Evolutionary conservation across 2,113 vertebrate genomes (phyloP), one percentile per base, ranked within the genome.

Genomic region (Neomonachus schauinslandi): DNA sequence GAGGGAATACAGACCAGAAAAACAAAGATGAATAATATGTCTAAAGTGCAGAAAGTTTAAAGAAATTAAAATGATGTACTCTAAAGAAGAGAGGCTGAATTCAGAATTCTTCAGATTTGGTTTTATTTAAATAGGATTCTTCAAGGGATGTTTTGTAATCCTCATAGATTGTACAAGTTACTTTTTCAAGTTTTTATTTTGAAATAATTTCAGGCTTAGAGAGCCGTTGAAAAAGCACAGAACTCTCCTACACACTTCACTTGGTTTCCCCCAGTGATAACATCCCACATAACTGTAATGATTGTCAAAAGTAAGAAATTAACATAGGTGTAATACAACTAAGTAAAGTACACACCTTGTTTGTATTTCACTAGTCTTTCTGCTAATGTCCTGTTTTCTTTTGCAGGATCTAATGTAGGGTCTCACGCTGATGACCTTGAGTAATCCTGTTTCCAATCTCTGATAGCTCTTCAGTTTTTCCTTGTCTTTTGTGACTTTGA

Each of bases 141-240:
- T 96, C 18, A 80, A 72, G 10, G 24, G 19, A n/a, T 91, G 18
- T 85, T 77, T 71, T 91, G 49, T 89, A 88, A 88, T 89, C 42
- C 26, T 95, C 26, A 59, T 59, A 49, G 46, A 88, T 51, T 49
- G 8, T 53, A 33, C 26, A 61, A 53, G 19, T 65, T 91, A 76
- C 31, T 57, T 82, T 67, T 63, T 39, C 3, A 59, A n/a, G 15
- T 82, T 87, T 36, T 94, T 49, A 69, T 46, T 87, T 91, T 87
- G 33, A 65, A 82, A 80, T 94, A 81, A 82, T 67, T 88, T 88
- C 83, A 94, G 49, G 24, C 16, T 92, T 92, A 72, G 53, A 92
- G 24, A 71, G 21, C 67, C 55, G 14, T 71, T 83, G 28, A 5
- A 89, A 76, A 91, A 86, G 7, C 33, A 85, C 21, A 69, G 46